A percentile compares a stretch with the other conserved stretches of the same genome.
Conservation (phyloP, 1,140 invertebrate species). For the Wasmannia auropunctata region DNA sequence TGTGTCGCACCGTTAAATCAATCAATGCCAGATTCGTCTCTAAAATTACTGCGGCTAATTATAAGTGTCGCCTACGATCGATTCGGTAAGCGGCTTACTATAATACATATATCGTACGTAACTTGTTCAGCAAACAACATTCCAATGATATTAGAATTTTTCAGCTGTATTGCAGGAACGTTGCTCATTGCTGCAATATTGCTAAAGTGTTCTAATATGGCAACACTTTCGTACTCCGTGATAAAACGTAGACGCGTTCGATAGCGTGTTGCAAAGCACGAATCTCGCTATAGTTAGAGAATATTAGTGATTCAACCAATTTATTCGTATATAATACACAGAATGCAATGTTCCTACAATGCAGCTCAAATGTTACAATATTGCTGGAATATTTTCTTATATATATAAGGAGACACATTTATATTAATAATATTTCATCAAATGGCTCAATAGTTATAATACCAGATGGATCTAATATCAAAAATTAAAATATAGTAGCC, state of each 20-base stretch:
- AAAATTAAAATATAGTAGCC: neutral
- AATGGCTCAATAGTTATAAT: too few relatives aligned
- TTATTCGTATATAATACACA: neutral
- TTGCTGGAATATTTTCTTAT: neutral
- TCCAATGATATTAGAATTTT: neutral
- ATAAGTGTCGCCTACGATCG: neutral
- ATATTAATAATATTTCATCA: neutral
- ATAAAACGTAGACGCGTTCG: neutral
- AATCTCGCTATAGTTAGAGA: neutral
- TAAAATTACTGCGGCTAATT: slow-evolving; percentile 6
- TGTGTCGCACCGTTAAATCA: neutral
- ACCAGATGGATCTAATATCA: neutral
- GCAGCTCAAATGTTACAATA: neutral
- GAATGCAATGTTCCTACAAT: neutral
- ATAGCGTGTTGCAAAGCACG: neutral
- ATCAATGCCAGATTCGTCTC: neutral
- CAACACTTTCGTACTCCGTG: neutral
- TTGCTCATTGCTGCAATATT: neutral
- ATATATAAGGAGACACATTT: neutral
- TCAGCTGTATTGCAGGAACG: neutral
- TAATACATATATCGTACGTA: neutral
- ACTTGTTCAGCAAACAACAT: neutral
- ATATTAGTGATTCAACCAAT: neutral
- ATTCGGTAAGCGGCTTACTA: neutral
- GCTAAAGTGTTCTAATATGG: neutral